Percentiles rank a stretch among this genome's conserved stretches.
Evolutionary conservation across 2,113 vertebrate species (phyloP).

Genomic region (Erinaceus europaeus): DNA sequence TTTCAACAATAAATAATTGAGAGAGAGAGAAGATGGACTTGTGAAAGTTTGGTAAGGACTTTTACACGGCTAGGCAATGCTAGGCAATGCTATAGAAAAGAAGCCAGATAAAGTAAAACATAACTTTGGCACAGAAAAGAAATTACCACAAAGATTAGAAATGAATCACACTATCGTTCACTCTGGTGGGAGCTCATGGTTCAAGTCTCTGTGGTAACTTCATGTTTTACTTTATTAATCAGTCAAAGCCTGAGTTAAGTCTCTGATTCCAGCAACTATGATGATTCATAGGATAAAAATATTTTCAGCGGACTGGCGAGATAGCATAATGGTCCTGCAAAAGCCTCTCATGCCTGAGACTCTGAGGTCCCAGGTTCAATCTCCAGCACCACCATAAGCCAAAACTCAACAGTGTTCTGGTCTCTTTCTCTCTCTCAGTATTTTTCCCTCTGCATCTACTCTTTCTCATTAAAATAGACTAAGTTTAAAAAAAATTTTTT

Average conservation of each 20-base stretch:
- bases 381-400: too few species aligned
- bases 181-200: neutral
- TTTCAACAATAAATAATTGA: too few species aligned
- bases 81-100: neutral
- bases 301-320: too few species aligned
- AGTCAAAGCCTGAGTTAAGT: neutral
- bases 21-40: too few species aligned
- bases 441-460: too few species aligned
- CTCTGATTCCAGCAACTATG: slow-evolving; percentile 4
- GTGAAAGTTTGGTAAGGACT: neutral
- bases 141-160: neutral
- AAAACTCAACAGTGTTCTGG: too few species aligned
- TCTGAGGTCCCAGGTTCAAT: too few species aligned
- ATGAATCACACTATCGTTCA: slow-evolving; percentile 15
- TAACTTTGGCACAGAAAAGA: neutral
- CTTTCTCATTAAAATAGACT: too few species aligned
- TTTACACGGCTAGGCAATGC: neutral
- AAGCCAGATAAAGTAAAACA: neutral
- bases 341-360: too few species aligned
- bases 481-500: too few species aligned
- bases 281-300: slow-evolving; percentile 12
- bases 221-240: neutral
- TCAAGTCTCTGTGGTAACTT: neutral
- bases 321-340: too few species aligned
- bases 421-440: neutral